Conservation (phyloP, 2,113 vertebrate genomes). For the Alectura lathami region DNA sequence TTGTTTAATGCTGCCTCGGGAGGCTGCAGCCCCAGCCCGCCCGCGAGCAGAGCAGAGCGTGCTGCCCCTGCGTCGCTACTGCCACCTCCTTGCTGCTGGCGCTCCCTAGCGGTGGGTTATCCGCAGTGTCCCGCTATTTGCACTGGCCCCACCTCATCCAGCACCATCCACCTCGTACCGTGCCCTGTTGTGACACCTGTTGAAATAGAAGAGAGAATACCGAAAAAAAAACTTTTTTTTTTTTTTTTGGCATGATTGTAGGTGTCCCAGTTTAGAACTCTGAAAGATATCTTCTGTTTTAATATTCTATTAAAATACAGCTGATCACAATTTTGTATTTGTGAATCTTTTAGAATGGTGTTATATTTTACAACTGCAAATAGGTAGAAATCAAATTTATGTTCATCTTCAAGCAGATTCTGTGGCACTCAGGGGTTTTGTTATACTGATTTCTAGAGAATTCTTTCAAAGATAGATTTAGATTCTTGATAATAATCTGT, state of each 20-base stretch:
- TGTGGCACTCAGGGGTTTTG: not conserved
- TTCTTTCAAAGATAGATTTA: not conserved
- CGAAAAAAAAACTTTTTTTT: not conserved
- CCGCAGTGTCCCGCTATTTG: too few species aligned
- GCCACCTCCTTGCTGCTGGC: too few species aligned
- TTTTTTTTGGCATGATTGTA: not conserved
- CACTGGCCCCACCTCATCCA: too few species aligned
- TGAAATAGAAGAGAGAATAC: not conserved
- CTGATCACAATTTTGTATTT: not conserved
- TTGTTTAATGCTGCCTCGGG: not conserved
- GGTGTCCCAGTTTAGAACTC: not conserved
- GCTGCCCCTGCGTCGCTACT: too few species aligned
- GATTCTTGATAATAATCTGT: not conserved
- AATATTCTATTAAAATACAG: too few species aligned
- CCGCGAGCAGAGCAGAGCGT: not conserved
- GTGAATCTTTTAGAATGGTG: not conserved
- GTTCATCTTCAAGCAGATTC: not conserved
- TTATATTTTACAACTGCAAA: not conserved
- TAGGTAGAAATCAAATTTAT: not conserved
- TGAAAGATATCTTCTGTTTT: not conserved
- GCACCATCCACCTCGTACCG: too few species aligned
- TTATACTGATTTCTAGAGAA: not conserved
- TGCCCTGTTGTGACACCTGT: too few species aligned
- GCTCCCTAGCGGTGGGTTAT: too few species aligned
- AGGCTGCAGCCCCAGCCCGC: not conserved